Evolutionary conservation across 1,140 invertebrate species (phyloP).

Genomic region (Mycetomoellerius zeteki): DNA sequence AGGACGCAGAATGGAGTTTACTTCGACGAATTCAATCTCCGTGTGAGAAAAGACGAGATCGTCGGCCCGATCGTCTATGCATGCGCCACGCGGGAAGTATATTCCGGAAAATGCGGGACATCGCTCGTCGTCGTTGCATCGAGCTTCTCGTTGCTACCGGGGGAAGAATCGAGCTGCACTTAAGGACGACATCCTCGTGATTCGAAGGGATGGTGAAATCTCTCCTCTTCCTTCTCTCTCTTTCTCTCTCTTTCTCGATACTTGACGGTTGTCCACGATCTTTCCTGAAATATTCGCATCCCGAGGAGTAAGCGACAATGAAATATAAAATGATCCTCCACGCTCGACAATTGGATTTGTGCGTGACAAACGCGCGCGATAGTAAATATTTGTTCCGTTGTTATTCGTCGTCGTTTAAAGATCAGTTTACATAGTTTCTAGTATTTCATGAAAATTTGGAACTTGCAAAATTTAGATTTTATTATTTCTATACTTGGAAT

Average conservation of each 20-base stretch:
- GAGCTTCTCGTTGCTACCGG: slow-evolving; percentile 34
- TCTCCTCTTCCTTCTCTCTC: too few species aligned
- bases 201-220: slow-evolving; percentile 8
- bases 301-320: neutral
- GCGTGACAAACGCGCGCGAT: slow-evolving; percentile 11
- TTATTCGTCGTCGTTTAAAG: neutral
- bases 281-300: neutral
- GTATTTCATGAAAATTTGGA: neutral
- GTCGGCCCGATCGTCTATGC: slow-evolving; percentile 66
- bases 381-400: slow-evolving; percentile 36
- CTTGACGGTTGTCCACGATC: slow-evolving; percentile 20
- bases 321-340: slow-evolving; percentile 33
- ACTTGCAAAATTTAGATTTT: neutral
- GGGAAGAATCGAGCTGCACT: slow-evolving; percentile 61
- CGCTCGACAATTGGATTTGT: slow-evolving; percentile 34
- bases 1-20: slow-evolving; percentile 67
- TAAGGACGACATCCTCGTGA: slow-evolving; percentile 37
- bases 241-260: neutral
- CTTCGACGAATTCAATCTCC: slow-evolving; percentile 72
- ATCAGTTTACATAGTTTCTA: neutral
- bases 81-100: slow-evolving; percentile 38
- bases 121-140: slow-evolving; percentile 47
- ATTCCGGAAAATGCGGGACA: slow-evolving; percentile 46
- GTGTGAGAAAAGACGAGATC: slow-evolving; percentile 70
- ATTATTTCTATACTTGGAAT: neutral